A percentile compares a stretch with the other conserved stretches of the same genome.
Evolutionary conservation across 2,888 invertebrate genomes (phyloP).

Genomic region (Emmelina monodactyla): DNA sequence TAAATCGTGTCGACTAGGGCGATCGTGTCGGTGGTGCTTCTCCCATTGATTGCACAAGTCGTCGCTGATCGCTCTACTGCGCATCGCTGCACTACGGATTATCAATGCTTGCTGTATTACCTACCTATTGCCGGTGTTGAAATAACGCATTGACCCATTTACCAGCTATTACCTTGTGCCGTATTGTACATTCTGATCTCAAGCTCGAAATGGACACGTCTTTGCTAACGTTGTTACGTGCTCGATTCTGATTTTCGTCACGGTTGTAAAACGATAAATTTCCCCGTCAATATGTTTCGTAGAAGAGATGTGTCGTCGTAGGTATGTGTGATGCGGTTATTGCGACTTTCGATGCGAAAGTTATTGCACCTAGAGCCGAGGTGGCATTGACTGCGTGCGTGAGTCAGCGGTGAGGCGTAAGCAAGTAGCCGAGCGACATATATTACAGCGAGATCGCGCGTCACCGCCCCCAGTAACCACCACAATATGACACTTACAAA

Average conservation of each 20-base stretch:
- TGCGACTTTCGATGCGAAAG: slow-evolving; percentile 23
- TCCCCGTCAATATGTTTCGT: too few relatives aligned
- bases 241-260: too few relatives aligned
- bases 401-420: slow-evolving; percentile 19
- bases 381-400: slow-evolving; percentile 21
- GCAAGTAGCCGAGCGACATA: slow-evolving; percentile 15
- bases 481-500: slow-evolving; percentile 3
- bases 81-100: slow-evolving; percentile 39
- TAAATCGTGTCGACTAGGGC: too few relatives aligned
- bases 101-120: slow-evolving; percentile 30
- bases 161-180: background rate
- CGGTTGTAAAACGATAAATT: too few relatives aligned
- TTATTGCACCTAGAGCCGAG: slow-evolving; percentile 19
- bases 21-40: too few relatives aligned
- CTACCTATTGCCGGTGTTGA: slow-evolving; percentile 18
- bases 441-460: too few relatives aligned
- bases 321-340: too few relatives aligned
- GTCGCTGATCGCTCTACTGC: slow-evolving; percentile 33
- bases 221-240: too few relatives aligned
- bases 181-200: too few relatives aligned
- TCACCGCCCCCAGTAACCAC: too few relatives aligned
- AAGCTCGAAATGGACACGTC: too few relatives aligned
- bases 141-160: slow-evolving; percentile 19
- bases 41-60: background rate
- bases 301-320: too few relatives aligned